Base-by-base conservation (phyloP, 2,888 invertebrate species). In the Drosophila acutilabella region DNA sequence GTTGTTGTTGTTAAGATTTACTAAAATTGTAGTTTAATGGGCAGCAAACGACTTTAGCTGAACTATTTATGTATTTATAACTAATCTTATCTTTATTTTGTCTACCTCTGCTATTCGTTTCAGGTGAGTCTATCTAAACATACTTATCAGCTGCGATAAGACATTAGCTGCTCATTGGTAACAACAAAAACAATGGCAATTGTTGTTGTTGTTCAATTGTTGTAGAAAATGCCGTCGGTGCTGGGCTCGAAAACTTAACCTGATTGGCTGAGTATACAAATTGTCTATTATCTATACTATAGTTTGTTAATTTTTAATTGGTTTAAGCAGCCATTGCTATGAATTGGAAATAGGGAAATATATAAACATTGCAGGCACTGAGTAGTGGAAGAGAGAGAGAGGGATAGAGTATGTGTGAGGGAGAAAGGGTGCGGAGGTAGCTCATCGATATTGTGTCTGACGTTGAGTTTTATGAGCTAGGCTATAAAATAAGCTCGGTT, bases 221-320 rank as follows among this genome's bases (percentile, higher is more conserved):
- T 52, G 58, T 67, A 59, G 50, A 67, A 80, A 81, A 76, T 79
- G 82, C 85, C 85, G 82, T 61, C 81, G 78, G 71, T 42, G n/a
- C 51, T 33, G 47, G 56, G 54, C 51, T 16, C 13, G 36, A 53
- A 64, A 65, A 56, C 56, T 65, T 60, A 80, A 79, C 81, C 82
- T 75, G 85, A 85, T 85, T 85, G 85, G 85, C 54, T 84, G 85
- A 84, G 84, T 86, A 84, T 68, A 85, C 72, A 79, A 71, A 81
- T 82, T 69, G 80, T 69, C 69, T 78, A 82, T 84, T 71, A 75
- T 70, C 64, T 79, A 84, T 84, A 84, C 71, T 86, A 81, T 71
- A 78, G 70, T 64, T 50, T 74, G 81, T 80, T 75, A 71, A 78
- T 79, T 85, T 84, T 73, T 86, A 85, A 85, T 85, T 85, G 85